Base-by-base conservation (phyloP, 2,797 vertebrate genomes). In the Anabacerthia variegaticeps region DNA sequence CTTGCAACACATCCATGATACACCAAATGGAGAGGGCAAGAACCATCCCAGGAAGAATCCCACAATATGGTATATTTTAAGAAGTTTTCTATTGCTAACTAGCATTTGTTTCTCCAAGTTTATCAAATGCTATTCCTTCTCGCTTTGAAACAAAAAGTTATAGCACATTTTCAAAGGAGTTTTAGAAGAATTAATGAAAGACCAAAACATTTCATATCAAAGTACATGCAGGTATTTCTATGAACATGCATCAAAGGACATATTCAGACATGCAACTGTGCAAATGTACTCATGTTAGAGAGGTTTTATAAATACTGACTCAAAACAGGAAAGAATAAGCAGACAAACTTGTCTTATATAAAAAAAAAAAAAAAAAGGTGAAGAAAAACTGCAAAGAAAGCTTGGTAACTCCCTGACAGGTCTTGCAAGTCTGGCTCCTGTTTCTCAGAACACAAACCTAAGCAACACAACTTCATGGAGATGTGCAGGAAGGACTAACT, bases 251-350 rank as follows among this genome's bases (percentile, higher is more conserved):
- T 37, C 90, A 36, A 52, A 86, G 32, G 28, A 78, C 44, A 76
- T 30, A 83, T 17, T 90, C 77, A 76, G 48, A 93, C 95, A 95
- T 94, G 93, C 93, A 91, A 67, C 32, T 94, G 88, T 82, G 90
- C 39, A 86, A 75, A 85, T 11, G 7, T 28, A 71, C 36, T n/a
- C 0, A 5, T 68, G 74, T 95, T 94, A 66, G 83, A 76, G 55
- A 78, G 14, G 18, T 49, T 88, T 63, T 48, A 59, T 15, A 78
- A 11, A 79, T 23, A 92, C 23, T 19, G n/a, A 94, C 59, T 85
- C 77, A 89, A 88, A 91, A 74, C 34, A 56, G 55, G 30, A 69
- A 56, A 79, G 51, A 76, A 23, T 46, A 85, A 91, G 61, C 6
- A 4, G 24, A 82, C 23, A 77, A 88, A 82, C 20, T 39, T 56